phyloP scores from a whole-genome alignment of 2,888 invertebrate genomes.

The Psylliodes chrysocephalus region DNA sequence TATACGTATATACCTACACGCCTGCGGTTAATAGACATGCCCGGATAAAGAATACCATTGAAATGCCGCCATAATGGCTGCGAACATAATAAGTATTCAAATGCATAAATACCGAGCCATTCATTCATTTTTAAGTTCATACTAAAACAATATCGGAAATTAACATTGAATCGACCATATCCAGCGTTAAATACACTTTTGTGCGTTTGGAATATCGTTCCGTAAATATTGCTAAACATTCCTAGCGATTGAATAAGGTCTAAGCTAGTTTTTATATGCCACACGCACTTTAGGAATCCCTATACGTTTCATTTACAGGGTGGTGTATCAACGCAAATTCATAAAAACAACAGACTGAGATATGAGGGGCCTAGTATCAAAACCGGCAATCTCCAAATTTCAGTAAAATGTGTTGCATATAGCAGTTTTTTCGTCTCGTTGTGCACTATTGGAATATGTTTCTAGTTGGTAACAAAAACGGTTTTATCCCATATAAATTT shows the following conservation, averaged over 20 bases:
- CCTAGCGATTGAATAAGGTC: slow-evolving; percentile 30
- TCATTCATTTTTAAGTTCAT: slow-evolving; percentile 31
- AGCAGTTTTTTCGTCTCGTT: no score
- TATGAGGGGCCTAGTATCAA: no score
- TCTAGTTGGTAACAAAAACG: no score
- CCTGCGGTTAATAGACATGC: slow-evolving; percentile 5
- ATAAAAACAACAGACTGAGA: no score
- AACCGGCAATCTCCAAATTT: no score
- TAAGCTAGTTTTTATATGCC: slow-evolving; percentile 28
- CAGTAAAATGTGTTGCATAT: no score
- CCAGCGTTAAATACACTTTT: slow-evolving; percentile 34
- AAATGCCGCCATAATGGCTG: slow-evolving; percentile 9
- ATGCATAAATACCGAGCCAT: slow-evolving; percentile 24
- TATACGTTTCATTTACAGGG: neutral
- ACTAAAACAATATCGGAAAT: slow-evolving; percentile 38
- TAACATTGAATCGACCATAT: slow-evolving; percentile 41
- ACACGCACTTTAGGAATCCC: slow-evolving; percentile 20
- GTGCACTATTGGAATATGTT: no score
- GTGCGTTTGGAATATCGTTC: slow-evolving; percentile 20
- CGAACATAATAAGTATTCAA: slow-evolving; percentile 18
- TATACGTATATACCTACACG: neutral
- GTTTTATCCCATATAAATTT: no score
- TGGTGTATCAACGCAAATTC: no score
- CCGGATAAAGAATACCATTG: slow-evolving; percentile 9
- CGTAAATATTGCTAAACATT: slow-evolving; percentile 24